These are phyloP conservation scores for Lophura nycthemera DNA, from an alignment of 2,113 vertebrate genomes.

Conservation along the genomic window DNA sequence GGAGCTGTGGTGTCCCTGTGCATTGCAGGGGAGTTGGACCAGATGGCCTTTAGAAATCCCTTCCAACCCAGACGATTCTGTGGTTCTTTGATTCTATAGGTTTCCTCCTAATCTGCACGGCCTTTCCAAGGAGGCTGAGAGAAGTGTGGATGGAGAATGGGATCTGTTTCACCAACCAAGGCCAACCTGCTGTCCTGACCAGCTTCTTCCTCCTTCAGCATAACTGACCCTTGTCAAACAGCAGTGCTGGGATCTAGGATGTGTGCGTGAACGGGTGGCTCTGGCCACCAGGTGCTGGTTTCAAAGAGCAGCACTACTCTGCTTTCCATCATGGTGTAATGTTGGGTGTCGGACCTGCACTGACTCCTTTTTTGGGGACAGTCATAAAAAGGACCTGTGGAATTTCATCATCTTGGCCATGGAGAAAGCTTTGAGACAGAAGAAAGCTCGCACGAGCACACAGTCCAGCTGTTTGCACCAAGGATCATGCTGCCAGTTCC, in stretches of 20 bases:
- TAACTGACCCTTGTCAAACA: neutral
- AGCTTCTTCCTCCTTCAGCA: neutral
- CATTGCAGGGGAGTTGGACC: too few species aligned
- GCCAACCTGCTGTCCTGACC: neutral
- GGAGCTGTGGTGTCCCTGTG: too few species aligned
- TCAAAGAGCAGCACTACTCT: neutral
- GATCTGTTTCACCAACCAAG: neutral
- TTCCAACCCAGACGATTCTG: too few species aligned
- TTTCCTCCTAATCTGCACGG: neutral
- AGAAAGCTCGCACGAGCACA: neutral
- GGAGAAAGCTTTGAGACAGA: neutral
- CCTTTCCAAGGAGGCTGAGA: neutral
- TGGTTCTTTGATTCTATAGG: too few species aligned
- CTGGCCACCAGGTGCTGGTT: neutral
- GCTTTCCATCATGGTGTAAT: neutral
- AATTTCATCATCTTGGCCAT: neutral
- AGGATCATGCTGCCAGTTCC: neutral
- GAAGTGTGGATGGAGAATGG: neutral
- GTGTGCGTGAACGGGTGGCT: neutral
- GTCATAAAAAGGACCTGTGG: neutral
- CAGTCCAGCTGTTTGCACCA: neutral
- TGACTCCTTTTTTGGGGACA: neutral
- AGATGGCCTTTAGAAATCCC: too few species aligned
- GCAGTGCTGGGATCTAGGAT: neutral
- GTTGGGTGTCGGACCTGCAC: neutral